Evolutionary conservation across 2,888 invertebrate genomes (phyloP).

Genomic region (Calameuta idolon): DNA sequence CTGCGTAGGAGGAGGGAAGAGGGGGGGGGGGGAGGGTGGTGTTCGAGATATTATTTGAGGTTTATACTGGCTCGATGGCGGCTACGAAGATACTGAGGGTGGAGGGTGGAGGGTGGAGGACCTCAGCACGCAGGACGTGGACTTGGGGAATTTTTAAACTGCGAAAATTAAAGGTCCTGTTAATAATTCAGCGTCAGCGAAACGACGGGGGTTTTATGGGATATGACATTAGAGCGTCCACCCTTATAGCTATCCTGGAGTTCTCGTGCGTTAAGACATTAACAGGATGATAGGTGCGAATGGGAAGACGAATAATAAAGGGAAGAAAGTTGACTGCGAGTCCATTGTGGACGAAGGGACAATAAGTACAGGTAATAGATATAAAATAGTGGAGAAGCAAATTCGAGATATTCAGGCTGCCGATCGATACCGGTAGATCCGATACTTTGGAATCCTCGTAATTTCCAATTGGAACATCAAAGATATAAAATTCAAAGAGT

Average conservation of each 20-base stretch:
- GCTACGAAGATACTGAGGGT: not conserved
- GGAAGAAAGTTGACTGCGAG: too few relatives aligned
- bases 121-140: too few relatives aligned
- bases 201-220: conserved; percentile 7
- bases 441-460: too few relatives aligned
- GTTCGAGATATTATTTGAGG: not conserved
- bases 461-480: too few relatives aligned
- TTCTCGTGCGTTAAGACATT: conserved; percentile 6
- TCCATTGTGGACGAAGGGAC: too few relatives aligned
- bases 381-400: too few relatives aligned
- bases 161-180: conserved; percentile 3
- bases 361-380: too few relatives aligned
- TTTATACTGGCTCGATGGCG: not conserved
- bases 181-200: conserved; percentile 7
- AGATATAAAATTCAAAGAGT: too few relatives aligned
- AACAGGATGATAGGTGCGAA: not conserved
- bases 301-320: too few relatives aligned
- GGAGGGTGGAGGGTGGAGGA: too few relatives aligned
- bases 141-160: conserved; percentile 1
- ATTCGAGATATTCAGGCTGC: too few relatives aligned
- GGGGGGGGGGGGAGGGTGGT: not conserved
- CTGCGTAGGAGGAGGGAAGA: not conserved
- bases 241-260: not conserved
- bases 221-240: not conserved
- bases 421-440: too few relatives aligned